Evolutionary conservation across 2,888 invertebrate species (phyloP).

Genomic region (Lithophane socia): DNA sequence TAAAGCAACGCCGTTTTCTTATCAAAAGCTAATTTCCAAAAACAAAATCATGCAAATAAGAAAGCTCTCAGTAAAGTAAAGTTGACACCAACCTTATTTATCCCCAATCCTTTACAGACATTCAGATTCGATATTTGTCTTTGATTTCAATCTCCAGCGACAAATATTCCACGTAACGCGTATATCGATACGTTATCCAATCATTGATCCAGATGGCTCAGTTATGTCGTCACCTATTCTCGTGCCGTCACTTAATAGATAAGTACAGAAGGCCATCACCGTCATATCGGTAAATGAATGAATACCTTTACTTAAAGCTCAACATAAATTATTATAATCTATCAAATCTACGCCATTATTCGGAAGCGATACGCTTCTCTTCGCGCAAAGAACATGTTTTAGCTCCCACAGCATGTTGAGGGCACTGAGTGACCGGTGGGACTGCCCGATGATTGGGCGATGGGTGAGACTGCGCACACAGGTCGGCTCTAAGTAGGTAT

Average conservation of each 20-base stretch:
- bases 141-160: slow-evolving; percentile 25
- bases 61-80: not conserved
- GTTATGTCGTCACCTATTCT: slow-evolving; percentile 33
- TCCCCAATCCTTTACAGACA: slow-evolving; percentile 17
- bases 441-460: no score
- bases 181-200: slow-evolving; percentile 36
- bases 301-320: not conserved
- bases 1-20: not conserved
- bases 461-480: no score
- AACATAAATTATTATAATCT: not conserved
- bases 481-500: no score
- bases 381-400: no score
- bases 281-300: not conserved
- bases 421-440: no score
- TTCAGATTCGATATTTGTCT: slow-evolving; percentile 37
- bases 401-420: no score
- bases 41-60: slow-evolving; percentile 9
- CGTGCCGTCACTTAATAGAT: not conserved
- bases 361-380: no score
- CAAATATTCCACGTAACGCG: slow-evolving; percentile 41
- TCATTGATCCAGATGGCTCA: slow-evolving; percentile 45
- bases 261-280: not conserved
- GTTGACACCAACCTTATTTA: not conserved
- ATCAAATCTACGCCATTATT: no score
- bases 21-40: not conserved